phyloP scores from a whole-genome alignment of 2,797 vertebrate species.

The Xyrichtys novacula region DNA sequence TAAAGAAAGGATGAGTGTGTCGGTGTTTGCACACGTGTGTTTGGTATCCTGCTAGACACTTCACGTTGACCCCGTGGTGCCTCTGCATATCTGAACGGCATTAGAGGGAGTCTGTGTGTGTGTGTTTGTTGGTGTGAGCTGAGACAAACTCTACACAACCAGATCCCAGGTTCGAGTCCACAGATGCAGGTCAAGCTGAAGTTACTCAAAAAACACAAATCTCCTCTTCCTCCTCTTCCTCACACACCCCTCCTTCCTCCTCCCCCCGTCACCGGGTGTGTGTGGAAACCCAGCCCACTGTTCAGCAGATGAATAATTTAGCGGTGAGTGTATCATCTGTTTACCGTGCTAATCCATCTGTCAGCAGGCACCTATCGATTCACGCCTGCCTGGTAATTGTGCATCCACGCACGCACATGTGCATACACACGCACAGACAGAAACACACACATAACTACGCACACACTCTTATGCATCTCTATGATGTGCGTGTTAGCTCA shows the following conservation, averaged over 20 bases:
- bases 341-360: conserved; percentile 92
- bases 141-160: background rate
- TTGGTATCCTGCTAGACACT: conserved; percentile 55
- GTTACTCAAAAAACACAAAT: conserved; percentile 4
- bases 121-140: conserved; percentile 17
- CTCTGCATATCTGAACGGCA: conserved; percentile 74
- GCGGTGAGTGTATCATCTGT: conserved; percentile 90
- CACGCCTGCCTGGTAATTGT: conserved; percentile 88
- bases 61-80: conserved; percentile 70
- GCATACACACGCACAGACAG: conserved; percentile 34
- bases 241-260: conserved; percentile 33
- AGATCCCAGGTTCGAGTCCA: conserved; percentile 21
- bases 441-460: conserved; percentile 42
- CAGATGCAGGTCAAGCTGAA: conserved; percentile 29
- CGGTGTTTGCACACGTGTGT: conserved; percentile 53
- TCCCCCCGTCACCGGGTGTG: conserved; percentile 49
- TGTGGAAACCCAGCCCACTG: conserved; percentile 82
- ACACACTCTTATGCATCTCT: conserved; percentile 38
- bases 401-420: conserved; percentile 67
- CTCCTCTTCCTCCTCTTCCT: conserved; percentile 27
- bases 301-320: conserved; percentile 89
- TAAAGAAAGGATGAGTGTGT: conserved; percentile 71
- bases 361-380: conserved; percentile 89
- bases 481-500: conserved; percentile 75
- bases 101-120: conserved; percentile 52